phyloP scores from a whole-genome alignment of 2,113 vertebrate genomes.

The Megaleporinus macrocephalus region DNA sequence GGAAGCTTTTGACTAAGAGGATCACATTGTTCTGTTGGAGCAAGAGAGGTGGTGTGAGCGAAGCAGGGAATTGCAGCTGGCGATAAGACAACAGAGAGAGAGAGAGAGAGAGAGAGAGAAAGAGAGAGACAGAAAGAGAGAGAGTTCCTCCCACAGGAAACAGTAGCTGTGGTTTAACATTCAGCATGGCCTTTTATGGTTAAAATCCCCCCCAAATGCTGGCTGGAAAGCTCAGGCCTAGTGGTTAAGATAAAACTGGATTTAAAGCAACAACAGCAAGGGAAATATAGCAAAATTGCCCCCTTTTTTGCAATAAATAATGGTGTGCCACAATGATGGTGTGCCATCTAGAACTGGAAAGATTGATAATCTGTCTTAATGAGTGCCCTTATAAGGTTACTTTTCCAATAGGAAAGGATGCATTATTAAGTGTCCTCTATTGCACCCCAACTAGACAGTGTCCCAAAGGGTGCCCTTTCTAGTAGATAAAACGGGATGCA shows the following conservation, averaged over 20 bases:
- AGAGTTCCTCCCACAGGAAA: conserved; percentile 63
- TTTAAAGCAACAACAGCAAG: conserved; percentile 55
- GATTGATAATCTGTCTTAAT: too few species aligned
- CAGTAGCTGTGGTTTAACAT: conserved; percentile 33
- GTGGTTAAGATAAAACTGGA: conserved; percentile 39
- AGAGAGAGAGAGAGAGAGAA: conserved; percentile 30
- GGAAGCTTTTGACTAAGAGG: conserved; percentile 7
- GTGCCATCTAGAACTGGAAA: too few species aligned
- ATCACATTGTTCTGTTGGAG: not conserved
- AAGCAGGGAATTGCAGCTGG: conserved; percentile 11
- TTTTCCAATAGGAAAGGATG: too few species aligned
- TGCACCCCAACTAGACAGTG: too few species aligned
- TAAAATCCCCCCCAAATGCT: conserved; percentile 58
- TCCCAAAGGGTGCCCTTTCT: too few species aligned
- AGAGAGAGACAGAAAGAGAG: not conserved
- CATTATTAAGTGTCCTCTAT: too few species aligned
- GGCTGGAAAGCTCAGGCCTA: conserved; percentile 37
- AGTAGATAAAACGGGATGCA: too few species aligned
- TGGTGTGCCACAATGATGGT: too few species aligned
- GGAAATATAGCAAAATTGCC: not conserved
- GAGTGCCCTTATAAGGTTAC: too few species aligned
- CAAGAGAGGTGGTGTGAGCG: conserved; percentile 25
- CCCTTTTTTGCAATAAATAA: too few species aligned
- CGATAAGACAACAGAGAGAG: conserved; percentile 41
- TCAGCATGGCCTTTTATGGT: conserved; percentile 64